Evolutionary conservation across 2,113 vertebrate genomes (phyloP), one percentile per base, ranked within the genome.

Genomic region (Tetrax tetrax): DNA sequence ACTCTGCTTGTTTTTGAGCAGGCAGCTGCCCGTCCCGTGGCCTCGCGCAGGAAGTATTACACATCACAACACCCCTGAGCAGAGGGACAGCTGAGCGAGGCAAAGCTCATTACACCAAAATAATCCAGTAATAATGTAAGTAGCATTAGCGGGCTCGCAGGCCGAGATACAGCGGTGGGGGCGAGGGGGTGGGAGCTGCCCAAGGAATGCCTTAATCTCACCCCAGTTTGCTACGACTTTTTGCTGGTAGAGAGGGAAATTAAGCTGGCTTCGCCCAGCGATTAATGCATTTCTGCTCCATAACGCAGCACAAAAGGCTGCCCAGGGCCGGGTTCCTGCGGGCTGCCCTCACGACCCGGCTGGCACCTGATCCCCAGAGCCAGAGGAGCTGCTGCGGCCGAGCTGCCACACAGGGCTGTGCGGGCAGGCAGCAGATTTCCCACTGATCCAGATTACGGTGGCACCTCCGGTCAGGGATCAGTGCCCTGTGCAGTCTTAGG

Each of bases 61-160:
- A 77, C 96, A 96, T 45, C 56, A 31, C 84, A 75, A 68, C 60
- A 74, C 66, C 87, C 86, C 87, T 47, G 35, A 82, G 87, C 84
- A 53, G 87, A 78, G 91, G 91, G 66, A 90, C 93, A 89, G 95
- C 88, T 78, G 87, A 97, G 95, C 92, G 11, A 92, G 92, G 68
- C 88, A 95, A 97, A 97, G 96, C 96, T 97, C 96, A 97, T 98
- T 97, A 98, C 84, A 87, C 80, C 90, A 78, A 50, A 93, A 95
- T 97, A 97, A 97, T 95, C 96, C 96, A 56, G 74, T 97, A 97
- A 97, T 96, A 93, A 91, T 38, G 45, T 96, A 97, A 97, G 83
- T 94, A 96, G 96, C 94, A 96, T 97, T 97, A 97, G 81, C 3
- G 33, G 76, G 71, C 75, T 70, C 3, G 1, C 71, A 61, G 91